phyloP scores from a whole-genome alignment of 2,888 invertebrate genomes.

The Ommatoiulus sabulosus region DNA sequence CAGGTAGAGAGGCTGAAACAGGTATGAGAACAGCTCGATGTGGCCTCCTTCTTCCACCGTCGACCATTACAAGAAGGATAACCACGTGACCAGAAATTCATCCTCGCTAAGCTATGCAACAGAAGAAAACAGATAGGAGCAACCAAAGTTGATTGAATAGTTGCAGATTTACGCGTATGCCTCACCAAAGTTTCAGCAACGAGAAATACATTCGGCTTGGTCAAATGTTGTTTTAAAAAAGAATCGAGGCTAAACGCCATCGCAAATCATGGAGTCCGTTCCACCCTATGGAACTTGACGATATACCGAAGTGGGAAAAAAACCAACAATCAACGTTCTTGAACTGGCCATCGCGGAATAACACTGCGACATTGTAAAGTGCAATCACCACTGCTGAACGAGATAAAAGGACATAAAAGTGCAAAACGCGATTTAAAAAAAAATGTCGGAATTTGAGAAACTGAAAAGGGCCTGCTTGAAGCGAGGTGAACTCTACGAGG shows the following conservation, averaged over 20 bases:
- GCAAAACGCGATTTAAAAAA: background rate
- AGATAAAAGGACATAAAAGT: background rate
- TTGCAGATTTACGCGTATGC: background rate
- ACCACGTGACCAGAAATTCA: background rate
- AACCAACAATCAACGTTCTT: too few species aligned
- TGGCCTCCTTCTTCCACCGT: background rate
- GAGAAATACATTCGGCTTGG: background rate
- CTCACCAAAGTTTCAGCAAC: background rate
- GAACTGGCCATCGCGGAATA: too few species aligned
- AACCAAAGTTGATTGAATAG: too few species aligned
- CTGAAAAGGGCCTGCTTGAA: conserved; percentile 84
- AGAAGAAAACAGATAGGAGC: background rate
- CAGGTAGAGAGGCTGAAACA: conserved; percentile 11
- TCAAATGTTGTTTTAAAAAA: background rate
- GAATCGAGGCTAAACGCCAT: conserved; percentile 11
- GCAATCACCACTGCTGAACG: too few species aligned
- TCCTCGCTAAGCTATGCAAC: background rate
- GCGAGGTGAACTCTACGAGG: conserved; percentile 86
- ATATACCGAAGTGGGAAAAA: background rate
- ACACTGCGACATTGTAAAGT: too few species aligned
- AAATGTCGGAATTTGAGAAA: conserved; percentile 82
- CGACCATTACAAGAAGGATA: background rate
- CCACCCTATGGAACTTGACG: background rate
- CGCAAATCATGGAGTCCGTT: conserved; percentile 12
- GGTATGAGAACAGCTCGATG: conserved; percentile 1